phyloP scores from a whole-genome alignment of 2,797 vertebrate genomes.

The Microhierax caerulescens region DNA sequence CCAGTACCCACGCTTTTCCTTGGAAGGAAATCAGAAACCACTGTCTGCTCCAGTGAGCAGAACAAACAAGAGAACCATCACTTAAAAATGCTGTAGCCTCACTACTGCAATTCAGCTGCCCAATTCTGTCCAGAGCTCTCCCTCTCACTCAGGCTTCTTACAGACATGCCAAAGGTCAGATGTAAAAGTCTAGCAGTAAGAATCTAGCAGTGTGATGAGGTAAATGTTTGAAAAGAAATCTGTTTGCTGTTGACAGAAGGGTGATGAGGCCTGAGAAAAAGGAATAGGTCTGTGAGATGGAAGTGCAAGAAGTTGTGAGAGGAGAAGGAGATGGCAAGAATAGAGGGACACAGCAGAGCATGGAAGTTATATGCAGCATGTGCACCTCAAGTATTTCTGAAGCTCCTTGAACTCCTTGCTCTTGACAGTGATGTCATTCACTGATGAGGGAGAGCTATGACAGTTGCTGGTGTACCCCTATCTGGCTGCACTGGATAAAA shows the following conservation, averaged over 20 bases:
- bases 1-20: background rate
- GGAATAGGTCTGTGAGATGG: background rate
- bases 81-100: background rate
- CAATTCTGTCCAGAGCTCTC: background rate
- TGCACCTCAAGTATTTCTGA: background rate
- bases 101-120: background rate
- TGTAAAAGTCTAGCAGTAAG: background rate
- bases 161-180: background rate
- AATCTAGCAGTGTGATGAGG: background rate
- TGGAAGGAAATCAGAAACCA: background rate
- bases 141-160: background rate
- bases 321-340: background rate
- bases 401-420: background rate
- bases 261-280: background rate
- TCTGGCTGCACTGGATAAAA: background rate
- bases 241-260: background rate
- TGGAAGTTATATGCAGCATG: background rate
- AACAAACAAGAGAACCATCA: background rate
- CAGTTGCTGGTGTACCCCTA: background rate
- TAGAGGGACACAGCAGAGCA: background rate
- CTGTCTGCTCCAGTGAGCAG: background rate
- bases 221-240: background rate
- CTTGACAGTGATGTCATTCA: background rate
- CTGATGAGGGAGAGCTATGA: background rate
- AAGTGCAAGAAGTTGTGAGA: background rate